Evolutionary conservation across 2,113 vertebrate genomes (phyloP), one percentile per base, ranked within the genome.

Genomic region (Dicaeum eximium): DNA sequence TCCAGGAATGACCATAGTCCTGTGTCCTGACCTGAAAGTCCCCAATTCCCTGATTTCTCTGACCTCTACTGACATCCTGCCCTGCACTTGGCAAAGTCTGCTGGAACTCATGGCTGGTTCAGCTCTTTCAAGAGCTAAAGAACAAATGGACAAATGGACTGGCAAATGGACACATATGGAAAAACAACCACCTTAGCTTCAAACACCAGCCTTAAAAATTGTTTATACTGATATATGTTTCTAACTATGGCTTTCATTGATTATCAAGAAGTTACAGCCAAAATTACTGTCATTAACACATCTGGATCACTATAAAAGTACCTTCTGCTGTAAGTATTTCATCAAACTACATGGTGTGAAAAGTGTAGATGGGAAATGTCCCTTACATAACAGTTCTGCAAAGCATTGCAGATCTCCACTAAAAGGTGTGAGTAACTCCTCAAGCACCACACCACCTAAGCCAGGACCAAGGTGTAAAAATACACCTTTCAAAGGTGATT

Each of bases 201-300:
- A 72, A 64, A 64, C 18, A 57, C 2, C 13, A 38, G 31, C 33
- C 13, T 42, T 37, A 24, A 74, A 81, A 88, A 22, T 20, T 12
- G 23, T 24, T 73, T 50, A 9, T 33, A 50, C 1, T 47, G 31
- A 45, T 2, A 0, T 0, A 1, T 13, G 31, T 20, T 60, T n/a
- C 5, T 31, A 80, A 75, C 33, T 31, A 15, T 28, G 33, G 38
- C 54, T 60, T 18, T 13, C 28, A 47, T 45, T n/a, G 24, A 60
- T 50, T 67, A 71, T 33, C 57, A 75, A 40, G 47, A 65, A 78
- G 25, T 25, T 82, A 44, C 11, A 50, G 28, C 6, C 30, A 78
- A 56, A 69, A 78, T 4, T 0, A 60, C 14, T 69, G 60, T 28
- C 23, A 80, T 15, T 22, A 87, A 51, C 21, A 50, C 51, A 70